Percentiles rank a stretch among this genome's conserved stretches.
These are phyloP conservation scores for Cygnus olor DNA, from an alignment of 2,797 vertebrate genomes.

Conservation along the genomic window DNA sequence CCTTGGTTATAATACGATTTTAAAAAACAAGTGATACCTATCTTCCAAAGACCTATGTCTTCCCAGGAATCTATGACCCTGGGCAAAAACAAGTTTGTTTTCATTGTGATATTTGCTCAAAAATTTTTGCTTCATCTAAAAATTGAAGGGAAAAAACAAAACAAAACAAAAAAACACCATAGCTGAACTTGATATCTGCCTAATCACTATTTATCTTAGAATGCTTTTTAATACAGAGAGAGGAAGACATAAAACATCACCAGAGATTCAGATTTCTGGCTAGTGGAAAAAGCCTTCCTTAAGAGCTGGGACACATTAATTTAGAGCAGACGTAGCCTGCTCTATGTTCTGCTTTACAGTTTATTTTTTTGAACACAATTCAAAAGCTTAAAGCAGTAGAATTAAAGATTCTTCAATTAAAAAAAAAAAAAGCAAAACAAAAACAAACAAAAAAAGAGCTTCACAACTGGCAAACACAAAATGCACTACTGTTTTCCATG, in stretches of 20 bases:
- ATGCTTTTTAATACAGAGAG: not conserved
- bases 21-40: not conserved
- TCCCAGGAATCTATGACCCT: not conserved
- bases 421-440: not conserved
- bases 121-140: not conserved
- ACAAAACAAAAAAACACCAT: too few species aligned
- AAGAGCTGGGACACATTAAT: not conserved
- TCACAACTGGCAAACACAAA: not conserved
- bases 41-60: not conserved
- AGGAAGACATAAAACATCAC: not conserved
- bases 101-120: not conserved
- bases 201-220: not conserved
- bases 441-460: not conserved
- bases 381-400: not conserved
- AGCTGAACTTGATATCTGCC: not conserved
- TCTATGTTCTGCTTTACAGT: not conserved
- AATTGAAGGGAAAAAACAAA: not conserved
- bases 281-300: not conserved
- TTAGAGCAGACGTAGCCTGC: slow-evolving; percentile 1
- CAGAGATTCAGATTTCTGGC: not conserved
- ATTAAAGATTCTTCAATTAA: not conserved
- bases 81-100: not conserved
- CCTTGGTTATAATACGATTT: rapidly evolving
- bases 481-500: not conserved
- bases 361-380: not conserved